Conservation (phyloP, 2,113 vertebrate species). For the Meles meles region DNA sequence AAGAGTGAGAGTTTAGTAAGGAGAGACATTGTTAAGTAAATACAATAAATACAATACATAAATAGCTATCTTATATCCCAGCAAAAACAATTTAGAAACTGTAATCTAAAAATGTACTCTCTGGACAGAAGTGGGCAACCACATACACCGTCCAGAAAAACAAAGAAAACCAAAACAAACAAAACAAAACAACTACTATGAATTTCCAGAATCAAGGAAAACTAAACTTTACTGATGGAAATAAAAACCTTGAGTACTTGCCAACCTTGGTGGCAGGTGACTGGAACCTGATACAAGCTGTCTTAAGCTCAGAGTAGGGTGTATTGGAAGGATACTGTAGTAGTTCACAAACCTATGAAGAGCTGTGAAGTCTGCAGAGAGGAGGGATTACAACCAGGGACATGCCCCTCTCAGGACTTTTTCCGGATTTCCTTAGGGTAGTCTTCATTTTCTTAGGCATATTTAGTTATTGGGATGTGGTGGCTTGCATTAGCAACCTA, state of each 20-base stretch:
- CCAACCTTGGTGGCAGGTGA: background rate
- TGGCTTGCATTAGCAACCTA: background rate
- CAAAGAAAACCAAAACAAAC: too few relatives aligned
- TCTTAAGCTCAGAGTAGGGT: background rate
- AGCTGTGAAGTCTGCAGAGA: background rate
- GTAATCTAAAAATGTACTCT: background rate
- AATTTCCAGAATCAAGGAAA: background rate
- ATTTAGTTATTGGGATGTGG: background rate
- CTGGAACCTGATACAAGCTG: background rate
- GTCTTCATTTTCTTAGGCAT: background rate
- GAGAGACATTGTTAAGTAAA: background rate
- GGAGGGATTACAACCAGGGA: background rate
- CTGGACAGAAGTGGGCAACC: background rate
- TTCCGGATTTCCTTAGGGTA: background rate
- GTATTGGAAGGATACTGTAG: background rate
- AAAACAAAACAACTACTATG: background rate
- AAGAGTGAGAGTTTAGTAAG: background rate
- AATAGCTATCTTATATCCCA: background rate
- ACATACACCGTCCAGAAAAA: background rate
- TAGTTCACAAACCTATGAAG: background rate
- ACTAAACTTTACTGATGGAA: background rate
- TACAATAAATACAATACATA: background rate
- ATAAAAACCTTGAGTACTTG: background rate
- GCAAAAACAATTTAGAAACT: background rate
- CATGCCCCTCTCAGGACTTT: background rate